Evolutionary conservation across 2,888 invertebrate species (phyloP).

Genomic region (Gasteruption jaculator): DNA sequence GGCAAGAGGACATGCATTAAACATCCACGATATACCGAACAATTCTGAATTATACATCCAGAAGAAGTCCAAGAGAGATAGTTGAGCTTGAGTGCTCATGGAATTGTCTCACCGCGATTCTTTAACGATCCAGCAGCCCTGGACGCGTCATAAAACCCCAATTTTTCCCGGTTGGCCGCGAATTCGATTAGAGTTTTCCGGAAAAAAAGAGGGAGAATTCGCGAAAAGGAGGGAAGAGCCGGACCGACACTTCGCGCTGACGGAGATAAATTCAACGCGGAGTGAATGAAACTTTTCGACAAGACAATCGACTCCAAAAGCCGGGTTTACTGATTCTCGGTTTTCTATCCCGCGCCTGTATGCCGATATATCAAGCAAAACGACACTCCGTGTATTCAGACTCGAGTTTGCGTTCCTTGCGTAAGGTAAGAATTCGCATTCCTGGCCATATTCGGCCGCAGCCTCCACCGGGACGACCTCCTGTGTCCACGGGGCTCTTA

Average conservation of each 20-base stretch:
- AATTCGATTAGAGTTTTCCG: constrained; percentile 24
- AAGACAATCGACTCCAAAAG: constrained; percentile 28
- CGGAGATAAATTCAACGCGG: no score
- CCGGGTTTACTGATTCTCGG: constrained; percentile 20
- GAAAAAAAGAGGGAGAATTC: background rate
- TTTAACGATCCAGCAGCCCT: no score
- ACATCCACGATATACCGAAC: constrained; percentile 41
- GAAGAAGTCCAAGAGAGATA: constrained; percentile 34
- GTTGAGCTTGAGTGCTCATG: constrained; percentile 32
- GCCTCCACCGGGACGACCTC: no score
- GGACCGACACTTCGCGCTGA: no score
- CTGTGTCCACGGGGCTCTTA: constrained; percentile 30
- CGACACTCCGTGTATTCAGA: no score
- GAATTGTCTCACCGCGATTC: constrained; percentile 38
- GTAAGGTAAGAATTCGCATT: constrained; percentile 41
- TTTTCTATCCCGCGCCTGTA: no score
- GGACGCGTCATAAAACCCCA: no score
- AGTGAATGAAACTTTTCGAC: no score
- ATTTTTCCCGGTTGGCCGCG: constrained; percentile 38
- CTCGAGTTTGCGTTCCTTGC: no score
- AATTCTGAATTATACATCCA: constrained; percentile 48
- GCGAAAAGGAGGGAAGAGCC: background rate
- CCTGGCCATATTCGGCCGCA: constrained; percentile 44
- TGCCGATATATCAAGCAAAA: constrained; percentile 19
- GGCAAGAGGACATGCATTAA: constrained; percentile 44